Base-by-base conservation (phyloP, 1,140 invertebrate genomes). In the Parapsyche elsis region DNA sequence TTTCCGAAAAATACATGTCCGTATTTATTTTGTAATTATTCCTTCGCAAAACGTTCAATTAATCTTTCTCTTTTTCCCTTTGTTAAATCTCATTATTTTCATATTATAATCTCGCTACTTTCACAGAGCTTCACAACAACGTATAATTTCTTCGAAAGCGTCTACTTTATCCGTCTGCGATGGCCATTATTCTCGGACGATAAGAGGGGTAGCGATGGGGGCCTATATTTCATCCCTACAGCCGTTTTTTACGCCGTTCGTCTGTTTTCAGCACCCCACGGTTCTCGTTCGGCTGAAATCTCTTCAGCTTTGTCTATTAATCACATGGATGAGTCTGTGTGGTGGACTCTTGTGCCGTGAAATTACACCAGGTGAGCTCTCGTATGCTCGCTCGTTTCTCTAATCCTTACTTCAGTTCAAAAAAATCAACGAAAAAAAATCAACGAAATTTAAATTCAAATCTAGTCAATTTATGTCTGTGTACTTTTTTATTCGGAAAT, bases 291-390 rank as follows among this genome's bases (percentile, higher is more conserved):
- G 59, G 19, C n/a, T 21, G 14, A 12, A 38, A 38, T 57, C 19
- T 14, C 10, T 24, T 23, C 12, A 30, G 57, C 57, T 45, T 45
- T 64, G 59, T 77, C 75, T 77, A 77, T 77, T 77, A 77, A 77
- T 77, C 75, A 77, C 75, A 64, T 64, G 59, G 75, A 77, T 64
- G 30, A 77, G 24, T 64, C 57, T 45, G 53, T 64, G 23, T 64
- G 49, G 49, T 16, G 75, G 24, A 30, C 14, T 76, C 21, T 53
- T 16, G 45, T 74, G 19, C 45, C 45, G 71, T 38, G 45, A 74
- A 74, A 74, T 74, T 74, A 44, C 30, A 74, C 38, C 45, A 46
- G 71, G 45, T 71, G 67, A 71, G 14, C 7, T 71, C 61, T 67
- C 61, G 61, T 67, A 23, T 24, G 38, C 71, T 12, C 24, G 67